phyloP scores from a whole-genome alignment of 1,140 invertebrate genomes.

The Dolichoris vasculosae region DNA sequence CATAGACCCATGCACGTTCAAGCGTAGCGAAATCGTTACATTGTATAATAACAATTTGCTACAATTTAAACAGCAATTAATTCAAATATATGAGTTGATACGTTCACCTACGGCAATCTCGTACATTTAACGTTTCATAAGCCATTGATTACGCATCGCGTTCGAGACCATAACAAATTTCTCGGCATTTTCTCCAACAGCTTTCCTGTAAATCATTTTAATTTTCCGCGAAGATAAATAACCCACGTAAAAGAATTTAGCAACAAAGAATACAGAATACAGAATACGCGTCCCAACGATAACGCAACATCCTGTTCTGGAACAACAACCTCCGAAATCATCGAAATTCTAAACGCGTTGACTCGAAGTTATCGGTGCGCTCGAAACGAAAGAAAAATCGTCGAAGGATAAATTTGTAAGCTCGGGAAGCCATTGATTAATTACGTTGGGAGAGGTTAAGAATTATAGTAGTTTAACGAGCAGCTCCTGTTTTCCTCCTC shows the following conservation, averaged over 20 bases:
- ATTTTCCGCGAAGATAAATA: too few species aligned
- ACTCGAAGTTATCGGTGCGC: too few species aligned
- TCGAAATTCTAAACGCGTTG: too few species aligned
- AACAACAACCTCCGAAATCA: background rate
- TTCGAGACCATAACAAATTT: background rate
- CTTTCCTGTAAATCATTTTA: too few species aligned
- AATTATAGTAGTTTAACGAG: background rate
- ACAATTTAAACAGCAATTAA: background rate
- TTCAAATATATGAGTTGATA: background rate
- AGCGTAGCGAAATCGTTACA: background rate
- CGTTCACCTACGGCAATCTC: background rate
- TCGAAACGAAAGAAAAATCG: background rate
- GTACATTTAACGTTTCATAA: background rate
- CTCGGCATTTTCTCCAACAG: too few species aligned
- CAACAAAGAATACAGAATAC: too few species aligned
- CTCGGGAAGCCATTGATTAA: background rate
- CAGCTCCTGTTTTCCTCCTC: background rate
- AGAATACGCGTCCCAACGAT: too few species aligned
- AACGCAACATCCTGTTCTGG: too few species aligned
- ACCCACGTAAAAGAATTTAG: too few species aligned
- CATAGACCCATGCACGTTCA: background rate
- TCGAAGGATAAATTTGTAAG: background rate
- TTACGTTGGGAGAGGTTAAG: background rate
- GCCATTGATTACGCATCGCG: background rate
- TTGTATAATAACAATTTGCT: slow-evolving; percentile 11